These are phyloP conservation scores for Fabriciana adippe DNA, from an alignment of 2,888 invertebrate species.

Conservation along the genomic window DNA sequence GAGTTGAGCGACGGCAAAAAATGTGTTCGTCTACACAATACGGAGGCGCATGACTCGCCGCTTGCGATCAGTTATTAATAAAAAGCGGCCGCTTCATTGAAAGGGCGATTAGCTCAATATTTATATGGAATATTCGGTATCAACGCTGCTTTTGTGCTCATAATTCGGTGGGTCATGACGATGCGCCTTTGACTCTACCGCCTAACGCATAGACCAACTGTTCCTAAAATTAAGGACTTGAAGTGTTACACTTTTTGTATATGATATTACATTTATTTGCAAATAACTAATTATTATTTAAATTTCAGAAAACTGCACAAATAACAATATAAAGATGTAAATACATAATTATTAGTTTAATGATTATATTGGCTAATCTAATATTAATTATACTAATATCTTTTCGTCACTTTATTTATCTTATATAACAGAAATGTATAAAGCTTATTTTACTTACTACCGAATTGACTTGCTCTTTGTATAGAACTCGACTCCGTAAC, in stretches of 20 bases:
- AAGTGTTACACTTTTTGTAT: too few species aligned
- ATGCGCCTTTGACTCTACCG: slow-evolving; percentile 71
- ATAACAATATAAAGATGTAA: too few species aligned
- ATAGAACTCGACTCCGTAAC: slow-evolving; percentile 65
- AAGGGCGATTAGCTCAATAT: slow-evolving; percentile 83
- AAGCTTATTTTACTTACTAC: slow-evolving; percentile 64
- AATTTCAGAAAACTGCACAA: too few species aligned
- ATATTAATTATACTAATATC: too few species aligned
- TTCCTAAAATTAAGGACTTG: slow-evolving; percentile 9
- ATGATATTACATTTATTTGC: too few species aligned
- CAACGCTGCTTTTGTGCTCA: slow-evolving; percentile 79
- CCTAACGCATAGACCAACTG: slow-evolving; percentile 70
- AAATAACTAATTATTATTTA: too few species aligned
- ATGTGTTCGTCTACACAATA: slow-evolving; percentile 75
- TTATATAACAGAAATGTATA: slow-evolving; percentile 46
- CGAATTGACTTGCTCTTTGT: slow-evolving; percentile 68
- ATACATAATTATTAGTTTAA: too few species aligned
- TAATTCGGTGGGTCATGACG: slow-evolving; percentile 81
- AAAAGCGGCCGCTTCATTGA: slow-evolving; percentile 82
- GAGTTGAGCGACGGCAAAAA: slow-evolving; percentile 75
- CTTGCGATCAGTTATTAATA: slow-evolving; percentile 81
- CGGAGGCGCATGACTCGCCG: slow-evolving; percentile 77
- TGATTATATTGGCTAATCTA: too few species aligned
- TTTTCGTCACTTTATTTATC: not conserved
- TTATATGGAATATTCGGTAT: slow-evolving; percentile 83